These are phyloP conservation scores for Excalfactoria chinensis DNA, from an alignment of 2,113 vertebrate genomes.

Conservation along the genomic window DNA sequence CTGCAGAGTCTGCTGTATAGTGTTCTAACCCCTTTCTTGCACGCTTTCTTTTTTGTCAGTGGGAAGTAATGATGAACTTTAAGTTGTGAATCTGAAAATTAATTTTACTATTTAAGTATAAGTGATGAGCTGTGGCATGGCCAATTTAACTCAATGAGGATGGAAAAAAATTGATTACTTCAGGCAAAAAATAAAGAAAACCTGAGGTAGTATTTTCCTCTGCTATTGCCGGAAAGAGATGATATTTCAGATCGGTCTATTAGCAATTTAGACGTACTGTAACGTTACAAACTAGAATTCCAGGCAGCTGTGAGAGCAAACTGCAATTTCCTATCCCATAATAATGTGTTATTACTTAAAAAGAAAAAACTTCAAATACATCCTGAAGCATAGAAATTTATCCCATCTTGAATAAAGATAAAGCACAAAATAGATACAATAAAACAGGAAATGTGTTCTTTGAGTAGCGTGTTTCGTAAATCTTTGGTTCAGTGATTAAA, in stretches of 20 bases:
- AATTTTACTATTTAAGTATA: too few relatives aligned
- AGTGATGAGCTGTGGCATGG: neutral
- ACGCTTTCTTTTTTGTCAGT: neutral
- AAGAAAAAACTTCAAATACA: slow-evolving; percentile 53
- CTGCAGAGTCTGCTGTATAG: accelerated
- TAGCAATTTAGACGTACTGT: neutral
- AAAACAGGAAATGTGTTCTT: slow-evolving; percentile 8
- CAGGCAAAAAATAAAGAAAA: neutral
- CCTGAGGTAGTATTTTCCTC: neutral
- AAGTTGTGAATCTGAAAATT: neutral
- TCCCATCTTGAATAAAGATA: slow-evolving; percentile 48
- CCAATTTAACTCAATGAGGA: neutral
- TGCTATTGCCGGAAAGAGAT: neutral
- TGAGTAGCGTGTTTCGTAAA: neutral
- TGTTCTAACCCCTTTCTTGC: too few relatives aligned
- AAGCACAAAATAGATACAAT: neutral
- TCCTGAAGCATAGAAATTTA: slow-evolving; percentile 10
- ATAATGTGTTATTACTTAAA: slow-evolving; percentile 46
- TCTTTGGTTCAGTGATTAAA: neutral
- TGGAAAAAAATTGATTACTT: neutral
- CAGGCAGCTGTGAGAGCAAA: neutral
- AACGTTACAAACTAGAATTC: slow-evolving; percentile 13
- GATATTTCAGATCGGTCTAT: neutral
- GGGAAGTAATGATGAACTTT: neutral
- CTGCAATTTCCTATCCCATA: slow-evolving; percentile 43